Evolutionary conservation across 1,140 invertebrate species (phyloP).

Genomic region (Antheraea mylitta): DNA sequence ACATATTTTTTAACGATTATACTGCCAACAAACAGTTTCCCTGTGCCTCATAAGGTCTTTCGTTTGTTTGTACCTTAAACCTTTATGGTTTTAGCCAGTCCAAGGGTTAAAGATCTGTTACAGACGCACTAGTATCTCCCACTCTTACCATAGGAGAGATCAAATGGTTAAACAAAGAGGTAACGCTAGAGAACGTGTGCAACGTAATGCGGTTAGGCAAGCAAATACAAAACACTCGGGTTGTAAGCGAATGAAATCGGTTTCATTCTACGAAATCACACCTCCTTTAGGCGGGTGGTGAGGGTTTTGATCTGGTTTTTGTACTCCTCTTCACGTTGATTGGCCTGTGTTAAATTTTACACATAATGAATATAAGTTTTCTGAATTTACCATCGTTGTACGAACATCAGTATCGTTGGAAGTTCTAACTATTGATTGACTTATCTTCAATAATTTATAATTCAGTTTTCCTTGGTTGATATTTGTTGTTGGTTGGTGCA

Average conservation of each 20-base stretch:
- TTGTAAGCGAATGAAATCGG: constrained; percentile 47
- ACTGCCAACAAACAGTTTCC: too few relatives aligned
- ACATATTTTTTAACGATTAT: too few relatives aligned
- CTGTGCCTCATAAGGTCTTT: too few relatives aligned
- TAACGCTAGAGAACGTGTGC: constrained; percentile 57
- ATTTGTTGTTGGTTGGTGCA: constrained; percentile 58
- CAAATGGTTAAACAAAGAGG: constrained; percentile 38
- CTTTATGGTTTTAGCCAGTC: too few relatives aligned
- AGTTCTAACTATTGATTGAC: not conserved
- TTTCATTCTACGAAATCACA: constrained; percentile 80
- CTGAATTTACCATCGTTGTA: constrained; percentile 23
- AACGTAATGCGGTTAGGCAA: constrained; percentile 66
- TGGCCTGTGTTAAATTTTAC: constrained; percentile 87
- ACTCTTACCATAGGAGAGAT: constrained; percentile 9
- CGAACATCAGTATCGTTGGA: not conserved
- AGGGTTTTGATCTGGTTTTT: constrained; percentile 99
- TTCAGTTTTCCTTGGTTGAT: not conserved
- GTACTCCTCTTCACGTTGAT: constrained; percentile 99
- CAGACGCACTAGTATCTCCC: constrained; percentile 46
- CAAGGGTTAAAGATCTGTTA: constrained; percentile 26
- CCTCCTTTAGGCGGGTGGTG: constrained; percentile 99
- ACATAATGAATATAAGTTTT: constrained; percentile 8
- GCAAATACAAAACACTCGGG: constrained; percentile 6
- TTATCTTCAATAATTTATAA: not conserved
- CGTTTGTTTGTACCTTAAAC: too few relatives aligned